Evolutionary conservation across 2,888 invertebrate genomes (phyloP).

Genomic region (Linnaemya tessellans): DNA sequence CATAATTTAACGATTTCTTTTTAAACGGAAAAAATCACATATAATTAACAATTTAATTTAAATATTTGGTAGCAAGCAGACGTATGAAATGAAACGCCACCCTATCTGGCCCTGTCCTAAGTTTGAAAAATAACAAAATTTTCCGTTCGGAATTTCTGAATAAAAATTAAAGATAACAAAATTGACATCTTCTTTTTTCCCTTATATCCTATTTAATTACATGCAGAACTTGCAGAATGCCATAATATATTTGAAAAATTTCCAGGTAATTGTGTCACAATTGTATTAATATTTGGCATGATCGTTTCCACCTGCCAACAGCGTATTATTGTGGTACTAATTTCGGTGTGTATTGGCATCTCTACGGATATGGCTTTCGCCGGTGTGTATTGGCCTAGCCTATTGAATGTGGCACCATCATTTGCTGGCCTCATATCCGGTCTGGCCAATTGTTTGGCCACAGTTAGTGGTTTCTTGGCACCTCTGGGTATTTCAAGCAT

Average conservation of each 20-base stretch:
- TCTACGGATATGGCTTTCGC: conserved; percentile 82
- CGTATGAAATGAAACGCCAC: too few relatives aligned
- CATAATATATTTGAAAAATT: neutral
- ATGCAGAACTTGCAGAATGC: neutral
- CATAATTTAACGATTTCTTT: too few relatives aligned
- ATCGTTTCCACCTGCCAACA: conserved; percentile 80
- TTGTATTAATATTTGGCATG: conserved; percentile 77
- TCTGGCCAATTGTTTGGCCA: conserved; percentile 83
- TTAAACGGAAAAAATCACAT: too few relatives aligned
- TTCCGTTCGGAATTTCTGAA: too few relatives aligned
- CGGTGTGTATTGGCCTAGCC: conserved; percentile 83
- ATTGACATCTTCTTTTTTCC: too few relatives aligned
- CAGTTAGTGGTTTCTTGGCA: conserved; percentile 82
- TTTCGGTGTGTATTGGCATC: conserved; percentile 80
- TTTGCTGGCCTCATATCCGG: conserved; percentile 84
- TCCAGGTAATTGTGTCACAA: conserved; percentile 76
- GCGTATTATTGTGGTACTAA: conserved; percentile 78
- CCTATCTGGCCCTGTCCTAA: too few relatives aligned
- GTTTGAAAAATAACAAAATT: too few relatives aligned
- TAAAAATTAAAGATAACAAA: too few relatives aligned
- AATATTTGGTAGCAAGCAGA: too few relatives aligned
- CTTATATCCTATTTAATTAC: neutral
- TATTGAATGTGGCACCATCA: conserved; percentile 84
- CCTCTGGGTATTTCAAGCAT: conserved; percentile 81
- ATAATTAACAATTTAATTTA: too few relatives aligned